phyloP scores from a whole-genome alignment of 2,113 vertebrate genomes.

The Catharus fuscescens region DNA sequence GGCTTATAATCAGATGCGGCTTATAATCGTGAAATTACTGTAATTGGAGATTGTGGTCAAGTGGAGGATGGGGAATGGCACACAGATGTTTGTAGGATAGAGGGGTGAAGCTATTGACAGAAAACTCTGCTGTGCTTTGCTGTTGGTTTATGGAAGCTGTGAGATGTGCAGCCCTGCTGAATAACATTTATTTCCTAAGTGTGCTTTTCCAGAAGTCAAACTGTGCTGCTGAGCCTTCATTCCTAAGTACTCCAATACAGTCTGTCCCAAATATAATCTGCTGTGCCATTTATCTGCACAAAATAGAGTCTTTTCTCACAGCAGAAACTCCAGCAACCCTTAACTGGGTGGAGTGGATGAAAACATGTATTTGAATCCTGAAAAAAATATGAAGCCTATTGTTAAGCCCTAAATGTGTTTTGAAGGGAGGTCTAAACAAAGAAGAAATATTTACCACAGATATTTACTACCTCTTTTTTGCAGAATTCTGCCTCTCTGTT shows the following conservation, averaged over 20 bases:
- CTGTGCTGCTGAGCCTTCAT: not conserved
- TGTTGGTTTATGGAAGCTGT: not conserved
- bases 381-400: constrained; percentile 28
- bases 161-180: not conserved
- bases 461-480: not conserved
- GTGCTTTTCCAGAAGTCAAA: not conserved
- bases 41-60: not conserved
- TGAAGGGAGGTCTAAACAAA: constrained; percentile 13
- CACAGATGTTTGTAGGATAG: not conserved
- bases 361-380: constrained; percentile 9
- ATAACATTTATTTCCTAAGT: not conserved
- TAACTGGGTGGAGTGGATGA: not conserved
- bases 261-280: not conserved
- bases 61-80: not conserved
- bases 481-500: not conserved
- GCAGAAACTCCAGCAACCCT: not conserved
- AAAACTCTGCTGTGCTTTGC: not conserved
- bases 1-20: too few species aligned
- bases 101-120: not conserved
- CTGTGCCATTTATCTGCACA: constrained; percentile 22
- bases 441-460: not conserved
- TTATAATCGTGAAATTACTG: too few species aligned
- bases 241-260: not conserved
- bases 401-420: constrained; percentile 10
- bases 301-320: not conserved